Base-by-base conservation (phyloP, 2,113 vertebrate genomes). In the Oncorhynchus keta region DNA sequence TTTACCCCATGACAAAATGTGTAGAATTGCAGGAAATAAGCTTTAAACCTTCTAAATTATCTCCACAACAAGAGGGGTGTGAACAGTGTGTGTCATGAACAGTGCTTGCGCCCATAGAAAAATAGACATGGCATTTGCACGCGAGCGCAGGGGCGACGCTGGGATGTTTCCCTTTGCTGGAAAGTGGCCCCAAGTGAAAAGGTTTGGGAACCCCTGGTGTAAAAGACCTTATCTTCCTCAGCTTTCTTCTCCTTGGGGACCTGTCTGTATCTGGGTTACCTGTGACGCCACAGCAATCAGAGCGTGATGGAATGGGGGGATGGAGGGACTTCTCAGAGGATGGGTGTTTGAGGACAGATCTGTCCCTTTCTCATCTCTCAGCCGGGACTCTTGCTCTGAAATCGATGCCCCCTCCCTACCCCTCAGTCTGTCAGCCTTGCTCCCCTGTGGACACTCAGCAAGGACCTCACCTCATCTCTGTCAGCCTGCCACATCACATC, bases 401-500 rank as follows among this genome's bases (percentile, higher is more conserved):
- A 86, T 81, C 64, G 8, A 83, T 82, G 72, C 70, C 30, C 68
- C 78, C 74, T 66, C 71, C 70, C 74, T 72, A 66, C 73, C 76
- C 73, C 73, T 77, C 74, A 70, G 59, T 79, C 74, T 74, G 74
- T 82, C 78, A 30, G 49, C 71, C 39, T 61, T 71, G 48, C 71
- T 5, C 48, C 57, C 79, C 75, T 14, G 7, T 30, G 28, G 48
- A 32, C 72, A 8, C 13, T 13, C 4, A 1, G 12, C 14, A 1
- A 45, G 14, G 35, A 70, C 49, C 20, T 59, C 65, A 55, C 76
- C 76, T 68, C 71, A 55, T 35, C 48, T 65, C 73, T 77, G 12
- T 64, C 69, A 65, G 74, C n/a, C 65, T 72, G 76, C 49, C 78
- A 70, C 75, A 81, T 84, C 83, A 86, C 85, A 79, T 76, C 78